These are phyloP conservation scores for Gortyna flavago DNA, from an alignment of 2,888 invertebrate genomes.

Conservation along the genomic window DNA sequence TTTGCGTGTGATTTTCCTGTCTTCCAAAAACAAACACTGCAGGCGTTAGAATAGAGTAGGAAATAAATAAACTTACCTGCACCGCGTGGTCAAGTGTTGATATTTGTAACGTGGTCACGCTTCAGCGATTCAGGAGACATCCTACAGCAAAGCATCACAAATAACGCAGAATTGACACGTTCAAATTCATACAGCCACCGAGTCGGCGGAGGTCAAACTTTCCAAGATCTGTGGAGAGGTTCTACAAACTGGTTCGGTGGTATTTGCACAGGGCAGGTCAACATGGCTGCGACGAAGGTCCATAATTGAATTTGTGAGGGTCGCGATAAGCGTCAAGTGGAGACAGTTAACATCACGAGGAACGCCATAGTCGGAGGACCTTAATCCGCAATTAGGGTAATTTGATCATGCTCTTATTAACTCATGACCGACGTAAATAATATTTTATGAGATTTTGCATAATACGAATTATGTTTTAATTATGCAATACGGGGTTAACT, in stretches of 20 bases:
- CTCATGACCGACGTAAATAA: conserved; percentile 58
- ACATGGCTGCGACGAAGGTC: conserved; percentile 72
- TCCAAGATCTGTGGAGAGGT: conserved; percentile 58
- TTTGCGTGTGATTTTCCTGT: too few relatives aligned
- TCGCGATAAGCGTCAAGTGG: conserved; percentile 77
- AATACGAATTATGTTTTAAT: conserved; percentile 37
- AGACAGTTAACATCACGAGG: conserved; percentile 77
- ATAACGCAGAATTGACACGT: neutral
- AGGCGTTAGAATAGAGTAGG: neutral
- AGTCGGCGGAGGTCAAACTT: conserved; percentile 61
- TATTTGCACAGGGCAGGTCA: conserved; percentile 69
- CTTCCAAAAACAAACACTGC: too few relatives aligned
- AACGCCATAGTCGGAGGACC: conserved; percentile 72
- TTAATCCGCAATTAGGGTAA: conserved; percentile 80
- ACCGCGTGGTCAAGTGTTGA: neutral
- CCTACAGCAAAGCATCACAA: neutral
- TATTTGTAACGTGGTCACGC: neutral
- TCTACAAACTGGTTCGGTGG: conserved; percentile 51
- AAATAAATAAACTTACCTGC: too few relatives aligned
- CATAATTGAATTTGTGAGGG: conserved; percentile 83
- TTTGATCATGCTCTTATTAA: conserved; percentile 75
- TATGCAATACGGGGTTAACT: conserved; percentile 8
- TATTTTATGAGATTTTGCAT: conserved; percentile 52
- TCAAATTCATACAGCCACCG: conserved; percentile 2
- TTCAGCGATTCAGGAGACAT: neutral